These are phyloP conservation scores for Pseudobourletiella spinata DNA, from an alignment of 1,140 invertebrate species.

Conservation along the genomic window DNA sequence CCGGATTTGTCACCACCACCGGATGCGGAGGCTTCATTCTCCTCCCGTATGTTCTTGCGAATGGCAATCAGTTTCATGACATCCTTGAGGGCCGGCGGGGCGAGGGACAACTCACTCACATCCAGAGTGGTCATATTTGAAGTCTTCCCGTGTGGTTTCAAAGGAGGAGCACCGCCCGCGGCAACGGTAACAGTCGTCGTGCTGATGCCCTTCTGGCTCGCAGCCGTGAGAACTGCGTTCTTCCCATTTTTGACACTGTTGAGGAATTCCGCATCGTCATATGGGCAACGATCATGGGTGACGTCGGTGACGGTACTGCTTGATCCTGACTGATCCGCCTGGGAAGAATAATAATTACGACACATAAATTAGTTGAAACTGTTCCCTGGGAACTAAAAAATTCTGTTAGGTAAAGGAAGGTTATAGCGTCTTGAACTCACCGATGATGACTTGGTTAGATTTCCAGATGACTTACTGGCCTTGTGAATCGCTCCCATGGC, in stretches of 20 bases:
- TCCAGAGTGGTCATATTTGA: slow-evolving; percentile 28
- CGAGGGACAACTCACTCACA: slow-evolving; percentile 22
- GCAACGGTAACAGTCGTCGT: not conserved
- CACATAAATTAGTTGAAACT: no score
- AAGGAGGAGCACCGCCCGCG: not conserved
- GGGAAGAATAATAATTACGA: no score
- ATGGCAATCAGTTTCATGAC: slow-evolving; percentile 35
- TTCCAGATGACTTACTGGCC: not conserved
- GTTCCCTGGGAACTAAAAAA: no score
- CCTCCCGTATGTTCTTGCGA: slow-evolving; percentile 25
- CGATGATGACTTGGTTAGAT: not conserved
- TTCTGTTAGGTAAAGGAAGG: no score
- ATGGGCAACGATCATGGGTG: slow-evolving; percentile 11
- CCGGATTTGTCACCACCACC: slow-evolving; percentile 1
- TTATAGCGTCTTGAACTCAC: no score
- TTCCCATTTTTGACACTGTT: slow-evolving; percentile 36
- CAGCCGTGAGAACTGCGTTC: slow-evolving; percentile 33
- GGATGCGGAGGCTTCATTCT: slow-evolving; percentile 19
- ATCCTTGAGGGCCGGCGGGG: slow-evolving; percentile 28
- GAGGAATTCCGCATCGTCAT: slow-evolving; percentile 32
- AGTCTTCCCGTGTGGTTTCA: slow-evolving; percentile 7
- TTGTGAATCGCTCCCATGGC: not conserved
- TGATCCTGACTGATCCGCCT: slow-evolving; percentile 4
- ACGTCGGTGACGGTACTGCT: not conserved
- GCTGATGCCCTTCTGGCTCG: slow-evolving; percentile 12